Base-by-base conservation (phyloP, 1,140 invertebrate genomes). In the Drosophila carrolli region DNA sequence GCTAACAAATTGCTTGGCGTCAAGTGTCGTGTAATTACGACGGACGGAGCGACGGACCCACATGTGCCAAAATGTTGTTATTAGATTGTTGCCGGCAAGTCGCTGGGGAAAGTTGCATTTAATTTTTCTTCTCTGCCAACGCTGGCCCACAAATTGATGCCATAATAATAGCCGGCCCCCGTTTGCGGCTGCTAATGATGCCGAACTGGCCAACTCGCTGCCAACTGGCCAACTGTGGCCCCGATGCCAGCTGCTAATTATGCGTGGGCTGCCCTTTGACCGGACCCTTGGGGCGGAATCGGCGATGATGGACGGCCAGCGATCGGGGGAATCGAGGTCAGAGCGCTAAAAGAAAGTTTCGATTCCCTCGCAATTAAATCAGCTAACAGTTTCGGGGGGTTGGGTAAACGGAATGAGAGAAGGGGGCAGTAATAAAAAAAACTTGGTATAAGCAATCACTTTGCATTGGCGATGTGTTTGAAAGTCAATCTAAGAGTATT, bases 11-110 rank as follows among this genome's bases (percentile, higher is more conserved):
- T 91, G 89, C 89, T 91, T 80, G 91, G 89, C 89, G 89, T 91
- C 89, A 91, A 91, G 89, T 91, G 89, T 91, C 83, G 76, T 91
- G 89, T 91, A 91, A 91, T 91, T 91, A 91, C 89, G 89, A 65
- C 58, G 75, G 72, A 75, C 57, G 78, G 75, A 75, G 23, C 40
- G 14, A 57, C 41, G 35, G 59, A 40, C 37, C 58, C 68, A 68
- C 70, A 79, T 59, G 72, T 56, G 55, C 66, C 83, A 79, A 86
- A 86, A 86, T 88, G 83, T 83, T 88, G 84, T 88, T 88, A 88
- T 88, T 88, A 88, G 84, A 88, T 88, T 88, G 83, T 86, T 89
- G 84, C 63, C 59, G 61, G 66, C 77, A 83, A 89, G 68, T 89
- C 84, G 40, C 80, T 84, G 65, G 84, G 84, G 84, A 89, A 71